Conservation (phyloP, 2,797 vertebrate genomes). For the Octomys mimax region DNA sequence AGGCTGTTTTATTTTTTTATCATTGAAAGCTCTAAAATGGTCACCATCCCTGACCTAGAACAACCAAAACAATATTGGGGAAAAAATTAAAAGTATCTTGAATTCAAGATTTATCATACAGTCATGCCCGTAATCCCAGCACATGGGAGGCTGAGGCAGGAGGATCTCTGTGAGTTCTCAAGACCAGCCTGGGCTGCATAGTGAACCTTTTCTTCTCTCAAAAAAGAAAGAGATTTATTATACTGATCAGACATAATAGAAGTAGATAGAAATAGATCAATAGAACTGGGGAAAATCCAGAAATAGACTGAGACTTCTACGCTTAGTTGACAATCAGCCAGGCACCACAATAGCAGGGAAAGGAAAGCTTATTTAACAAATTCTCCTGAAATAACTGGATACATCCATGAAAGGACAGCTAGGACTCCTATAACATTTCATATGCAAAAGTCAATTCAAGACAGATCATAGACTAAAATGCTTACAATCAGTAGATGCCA, state of each 20-base stretch:
- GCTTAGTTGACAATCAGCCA: not conserved
- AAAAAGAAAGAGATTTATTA: not conserved
- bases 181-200: not conserved
- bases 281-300: not conserved
- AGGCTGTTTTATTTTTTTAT: not conserved
- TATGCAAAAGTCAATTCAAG: constrained; percentile 35
- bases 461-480: not conserved
- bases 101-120: not conserved
- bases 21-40: not conserved
- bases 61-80: not conserved
- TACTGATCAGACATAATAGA: not conserved
- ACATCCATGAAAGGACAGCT: not conserved
- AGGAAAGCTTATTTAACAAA: constrained; percentile 33
- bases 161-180: not conserved
- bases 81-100: not conserved
- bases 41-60: not conserved
- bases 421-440: not conserved
- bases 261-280: not conserved
- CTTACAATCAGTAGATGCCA: constrained; percentile 32
- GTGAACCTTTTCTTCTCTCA: not conserved
- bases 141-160: not conserved
- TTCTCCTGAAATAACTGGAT: not conserved
- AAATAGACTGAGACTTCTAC: not conserved
- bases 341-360: not conserved
- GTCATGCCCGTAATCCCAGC: not conserved